Conservation (phyloP, 2,113 vertebrate species). For the Heterochromis multidens region DNA sequence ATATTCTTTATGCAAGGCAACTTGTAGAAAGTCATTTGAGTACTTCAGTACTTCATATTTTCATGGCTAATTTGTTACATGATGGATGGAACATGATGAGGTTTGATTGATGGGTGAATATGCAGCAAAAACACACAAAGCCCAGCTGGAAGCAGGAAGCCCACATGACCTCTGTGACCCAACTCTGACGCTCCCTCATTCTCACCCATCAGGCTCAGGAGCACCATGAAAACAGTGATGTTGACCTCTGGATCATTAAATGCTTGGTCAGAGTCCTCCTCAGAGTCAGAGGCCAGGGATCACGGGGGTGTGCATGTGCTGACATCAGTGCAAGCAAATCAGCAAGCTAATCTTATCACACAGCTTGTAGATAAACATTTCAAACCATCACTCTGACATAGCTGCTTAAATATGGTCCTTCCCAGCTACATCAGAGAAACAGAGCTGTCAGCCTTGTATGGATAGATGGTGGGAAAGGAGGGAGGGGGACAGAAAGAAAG, state of each 20-base stretch:
- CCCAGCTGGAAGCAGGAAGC: neutral
- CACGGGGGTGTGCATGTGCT: neutral
- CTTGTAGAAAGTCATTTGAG: too few relatives aligned
- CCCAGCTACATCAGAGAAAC: neutral
- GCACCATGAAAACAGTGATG: slow-evolving; percentile 9
- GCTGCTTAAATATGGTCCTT: neutral
- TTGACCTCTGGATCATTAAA: slow-evolving; percentile 19
- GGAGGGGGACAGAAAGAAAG: slow-evolving; percentile 8
- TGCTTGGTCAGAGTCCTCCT: neutral
- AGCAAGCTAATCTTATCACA: neutral
- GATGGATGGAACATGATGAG: neutral
- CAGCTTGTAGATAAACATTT: neutral
- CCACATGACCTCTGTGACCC: slow-evolving; percentile 26
- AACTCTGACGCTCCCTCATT: neutral
- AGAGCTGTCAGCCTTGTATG: neutral
- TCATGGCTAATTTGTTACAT: neutral
- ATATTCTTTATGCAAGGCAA: neutral
- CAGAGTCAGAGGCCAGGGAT: slow-evolving; percentile 26
- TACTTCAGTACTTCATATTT: rapidly evolving
- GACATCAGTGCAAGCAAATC: neutral
- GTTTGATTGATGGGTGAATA: neutral
- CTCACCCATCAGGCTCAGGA: neutral
- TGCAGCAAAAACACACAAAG: neutral
- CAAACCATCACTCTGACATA: neutral
- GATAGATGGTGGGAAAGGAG: slow-evolving; percentile 56